Percentiles rank a stretch among this genome's conserved stretches.
phyloP scores from a whole-genome alignment of 2,888 invertebrate genomes.

The Baccha elongata region DNA sequence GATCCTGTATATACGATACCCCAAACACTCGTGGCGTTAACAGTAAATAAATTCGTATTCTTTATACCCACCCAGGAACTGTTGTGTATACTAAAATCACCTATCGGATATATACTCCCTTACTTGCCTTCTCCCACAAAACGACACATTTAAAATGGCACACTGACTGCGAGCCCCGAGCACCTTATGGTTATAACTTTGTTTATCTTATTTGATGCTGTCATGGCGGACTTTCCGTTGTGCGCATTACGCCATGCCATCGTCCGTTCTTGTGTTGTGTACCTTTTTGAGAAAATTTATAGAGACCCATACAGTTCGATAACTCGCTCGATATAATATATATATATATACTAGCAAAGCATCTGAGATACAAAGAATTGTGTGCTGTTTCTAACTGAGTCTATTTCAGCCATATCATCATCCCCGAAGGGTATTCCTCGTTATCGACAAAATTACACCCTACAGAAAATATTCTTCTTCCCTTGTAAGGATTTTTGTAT shows the following conservation, averaged over 20 bases:
- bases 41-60: constrained; percentile 46
- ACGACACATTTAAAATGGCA: constrained; percentile 37
- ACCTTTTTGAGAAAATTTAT: not conserved
- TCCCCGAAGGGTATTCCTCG: constrained; percentile 20
- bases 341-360: not conserved
- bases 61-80: constrained; percentile 28
- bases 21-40: constrained; percentile 34
- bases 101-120: not conserved
- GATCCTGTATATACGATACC: not conserved
- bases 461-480: constrained; percentile 9
- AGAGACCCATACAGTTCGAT: constrained; percentile 13
- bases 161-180: constrained; percentile 7
- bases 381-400: not conserved
- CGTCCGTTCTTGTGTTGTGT: not conserved
- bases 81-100: constrained; percentile 11
- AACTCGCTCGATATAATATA: not conserved
- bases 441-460: constrained; percentile 49
- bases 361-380: constrained; percentile 9
- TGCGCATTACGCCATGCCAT: constrained; percentile 9
- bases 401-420: not conserved
- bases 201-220: constrained; percentile 51
- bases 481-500: not conserved
- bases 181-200: constrained; percentile 41
- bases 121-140: not conserved
- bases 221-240: constrained; percentile 34